These are phyloP conservation scores for Somateria mollissima DNA, from an alignment of 2,797 vertebrate species.

Conservation along the genomic window DNA sequence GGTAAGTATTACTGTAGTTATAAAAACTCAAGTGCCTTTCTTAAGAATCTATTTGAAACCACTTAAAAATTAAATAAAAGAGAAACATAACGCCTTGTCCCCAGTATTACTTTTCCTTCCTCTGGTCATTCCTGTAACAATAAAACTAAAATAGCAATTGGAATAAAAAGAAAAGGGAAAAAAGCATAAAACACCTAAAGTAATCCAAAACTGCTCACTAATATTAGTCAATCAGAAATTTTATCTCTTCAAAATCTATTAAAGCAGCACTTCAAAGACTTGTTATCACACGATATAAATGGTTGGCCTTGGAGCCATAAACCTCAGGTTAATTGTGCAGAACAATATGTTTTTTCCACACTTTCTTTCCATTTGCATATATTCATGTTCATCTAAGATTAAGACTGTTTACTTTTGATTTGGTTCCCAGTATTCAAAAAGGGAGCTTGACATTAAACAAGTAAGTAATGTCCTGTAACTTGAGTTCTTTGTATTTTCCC, in stretches of 20 bases:
- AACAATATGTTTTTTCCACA: background rate
- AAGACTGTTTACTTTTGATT: background rate
- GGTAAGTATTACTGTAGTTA: background rate
- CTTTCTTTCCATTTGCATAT: background rate
- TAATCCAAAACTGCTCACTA: background rate
- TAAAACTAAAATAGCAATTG: slow-evolving; percentile 3
- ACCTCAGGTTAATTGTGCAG: background rate
- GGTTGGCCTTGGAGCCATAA: background rate
- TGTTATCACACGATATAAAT: background rate
- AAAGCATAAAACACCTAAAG: background rate
- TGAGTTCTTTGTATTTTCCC: background rate
- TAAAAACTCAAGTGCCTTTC: background rate
- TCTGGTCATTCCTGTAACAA: background rate
- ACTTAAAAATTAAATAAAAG: slow-evolving; percentile 16
- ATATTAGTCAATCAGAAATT: background rate
- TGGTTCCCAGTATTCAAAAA: slow-evolving; percentile 2
- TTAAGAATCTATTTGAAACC: background rate
- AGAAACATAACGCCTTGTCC: background rate
- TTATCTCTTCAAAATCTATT: background rate
- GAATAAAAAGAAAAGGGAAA: background rate
- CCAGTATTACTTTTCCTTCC: background rate
- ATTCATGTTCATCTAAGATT: background rate
- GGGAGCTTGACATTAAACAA: background rate
- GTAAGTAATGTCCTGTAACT: background rate
- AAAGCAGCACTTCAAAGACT: background rate